Evolutionary conservation across 2,113 vertebrate genomes (phyloP).

Genomic region (Oreamnos americanus): DNA sequence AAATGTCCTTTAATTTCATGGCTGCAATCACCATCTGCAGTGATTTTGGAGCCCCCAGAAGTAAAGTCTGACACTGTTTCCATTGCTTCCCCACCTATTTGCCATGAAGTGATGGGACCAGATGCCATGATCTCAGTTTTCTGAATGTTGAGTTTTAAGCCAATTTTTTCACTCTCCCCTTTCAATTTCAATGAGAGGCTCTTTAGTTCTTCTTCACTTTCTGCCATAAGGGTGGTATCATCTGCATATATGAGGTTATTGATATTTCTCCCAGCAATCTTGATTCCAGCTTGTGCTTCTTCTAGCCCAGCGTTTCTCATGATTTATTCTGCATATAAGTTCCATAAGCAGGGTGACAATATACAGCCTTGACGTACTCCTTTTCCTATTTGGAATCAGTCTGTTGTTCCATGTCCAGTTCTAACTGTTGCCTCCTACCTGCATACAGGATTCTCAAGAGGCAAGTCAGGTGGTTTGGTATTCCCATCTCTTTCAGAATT

Average conservation of each 20-base stretch:
- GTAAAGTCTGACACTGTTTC: not conserved
- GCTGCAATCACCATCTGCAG: not conserved
- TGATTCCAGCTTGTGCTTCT: not conserved
- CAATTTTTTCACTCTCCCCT: not conserved
- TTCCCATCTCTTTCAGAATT: not conserved
- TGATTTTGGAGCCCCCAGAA: not conserved
- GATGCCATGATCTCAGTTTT: not conserved
- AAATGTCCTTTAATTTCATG: not conserved
- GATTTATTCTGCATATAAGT: not conserved
- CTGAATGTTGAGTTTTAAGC: not conserved
- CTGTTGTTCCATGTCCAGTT: not conserved
- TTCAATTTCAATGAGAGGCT: not conserved
- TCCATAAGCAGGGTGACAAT: not conserved
- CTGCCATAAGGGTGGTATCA: not conserved
- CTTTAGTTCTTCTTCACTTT: not conserved
- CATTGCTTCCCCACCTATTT: not conserved
- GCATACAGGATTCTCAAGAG: not conserved
- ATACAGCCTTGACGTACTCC: not conserved
- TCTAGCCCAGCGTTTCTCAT: not conserved
- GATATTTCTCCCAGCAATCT: not conserved
- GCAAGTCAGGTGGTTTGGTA: not conserved
- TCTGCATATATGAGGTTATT: not conserved
- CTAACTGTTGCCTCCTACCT: not conserved
- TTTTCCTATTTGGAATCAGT: not conserved
- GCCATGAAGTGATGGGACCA: not conserved